Evolutionary conservation across 2,113 vertebrate genomes (phyloP).

Genomic region (Gnathonemus longibarbis): DNA sequence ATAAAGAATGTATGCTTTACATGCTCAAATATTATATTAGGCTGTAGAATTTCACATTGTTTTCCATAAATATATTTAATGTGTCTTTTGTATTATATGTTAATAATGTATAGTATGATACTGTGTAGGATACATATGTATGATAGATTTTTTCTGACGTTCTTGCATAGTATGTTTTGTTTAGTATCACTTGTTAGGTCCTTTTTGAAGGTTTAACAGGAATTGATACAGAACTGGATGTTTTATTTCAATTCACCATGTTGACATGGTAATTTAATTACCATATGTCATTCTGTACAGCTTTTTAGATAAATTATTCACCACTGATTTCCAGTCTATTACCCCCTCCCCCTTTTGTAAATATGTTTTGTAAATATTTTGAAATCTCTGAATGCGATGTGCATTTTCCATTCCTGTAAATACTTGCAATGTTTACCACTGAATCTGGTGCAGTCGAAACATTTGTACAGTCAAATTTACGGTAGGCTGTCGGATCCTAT

Average conservation of each 20-base stretch:
- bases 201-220: slow-evolving; percentile 18
- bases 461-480: neutral
- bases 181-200: slow-evolving; percentile 23
- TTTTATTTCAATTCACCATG: neutral
- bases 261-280: neutral
- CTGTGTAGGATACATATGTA: neutral
- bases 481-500: neutral
- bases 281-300: neutral
- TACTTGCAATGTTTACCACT: neutral
- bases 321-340: neutral
- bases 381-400: neutral
- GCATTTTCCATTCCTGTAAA: neutral
- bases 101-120: slow-evolving; percentile 41
- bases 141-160: neutral
- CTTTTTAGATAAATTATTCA: neutral
- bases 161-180: slow-evolving; percentile 28
- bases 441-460: neutral
- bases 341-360: neutral
- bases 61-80: slow-evolving; percentile 39
- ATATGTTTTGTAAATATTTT: slow-evolving; percentile 21
- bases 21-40: slow-evolving; percentile 28
- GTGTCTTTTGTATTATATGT: slow-evolving; percentile 50
- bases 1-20: slow-evolving; percentile 27
- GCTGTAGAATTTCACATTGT: slow-evolving; percentile 15
- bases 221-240: slow-evolving; percentile 19